Conservation (phyloP, 2,888 invertebrate genomes). For the Rosalia funebris region DNA sequence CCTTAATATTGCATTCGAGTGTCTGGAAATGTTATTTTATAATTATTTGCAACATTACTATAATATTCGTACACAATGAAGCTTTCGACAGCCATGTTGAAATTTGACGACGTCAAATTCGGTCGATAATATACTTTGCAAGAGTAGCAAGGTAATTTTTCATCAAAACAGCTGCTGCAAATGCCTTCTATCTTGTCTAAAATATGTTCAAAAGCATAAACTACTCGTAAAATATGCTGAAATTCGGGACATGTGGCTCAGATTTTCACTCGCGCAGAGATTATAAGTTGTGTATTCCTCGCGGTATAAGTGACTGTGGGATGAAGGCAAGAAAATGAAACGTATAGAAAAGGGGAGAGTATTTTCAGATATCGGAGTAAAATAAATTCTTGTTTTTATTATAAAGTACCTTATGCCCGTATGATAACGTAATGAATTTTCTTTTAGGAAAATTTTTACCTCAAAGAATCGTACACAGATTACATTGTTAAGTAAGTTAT, state of each 20-base stretch:
- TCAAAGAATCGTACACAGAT: neutral
- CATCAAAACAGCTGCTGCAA: slow-evolving; percentile 35
- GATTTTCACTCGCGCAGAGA: slow-evolving; percentile 33
- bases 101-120: slow-evolving; percentile 32
- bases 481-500: neutral
- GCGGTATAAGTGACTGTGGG: slow-evolving; percentile 25
- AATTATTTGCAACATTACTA: slow-evolving; percentile 26
- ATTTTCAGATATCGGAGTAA: neutral
- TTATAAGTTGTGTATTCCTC: slow-evolving; percentile 30
- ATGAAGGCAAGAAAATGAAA: slow-evolving; percentile 19
- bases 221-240: slow-evolving; percentile 33
- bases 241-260: slow-evolving; percentile 38
- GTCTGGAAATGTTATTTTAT: slow-evolving; percentile 23
- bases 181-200: slow-evolving; percentile 38
- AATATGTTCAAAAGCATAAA: slow-evolving; percentile 37
- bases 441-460: neutral
- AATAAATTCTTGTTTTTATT: neutral
- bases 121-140: slow-evolving; percentile 35
- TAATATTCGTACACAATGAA: slow-evolving; percentile 1
- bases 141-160: slow-evolving; percentile 42
- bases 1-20: too few species aligned
- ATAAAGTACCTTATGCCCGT: too few species aligned
- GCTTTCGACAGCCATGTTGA: slow-evolving; percentile 30
- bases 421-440: too few species aligned
- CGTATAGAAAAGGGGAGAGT: neutral